Conservation (phyloP, 2,888 invertebrate species). For the Eudasyphora cyanicolor region DNA sequence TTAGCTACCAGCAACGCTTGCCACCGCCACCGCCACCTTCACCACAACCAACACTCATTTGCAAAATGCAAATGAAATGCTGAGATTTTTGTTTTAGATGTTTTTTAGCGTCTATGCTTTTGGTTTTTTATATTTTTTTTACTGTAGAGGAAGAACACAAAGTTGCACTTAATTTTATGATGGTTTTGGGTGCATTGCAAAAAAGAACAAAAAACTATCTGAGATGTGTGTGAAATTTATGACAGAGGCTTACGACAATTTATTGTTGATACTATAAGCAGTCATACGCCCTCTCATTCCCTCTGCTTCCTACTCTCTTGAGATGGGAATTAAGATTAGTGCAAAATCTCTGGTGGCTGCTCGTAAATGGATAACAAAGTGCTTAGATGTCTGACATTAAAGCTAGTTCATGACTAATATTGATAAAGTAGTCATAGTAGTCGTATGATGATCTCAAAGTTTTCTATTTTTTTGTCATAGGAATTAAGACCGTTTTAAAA, state of each 20-base stretch:
- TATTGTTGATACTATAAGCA: neutral
- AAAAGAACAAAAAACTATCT: neutral
- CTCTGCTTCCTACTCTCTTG: no score
- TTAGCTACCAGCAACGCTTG: neutral
- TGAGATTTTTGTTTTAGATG: neutral
- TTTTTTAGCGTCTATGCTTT: neutral
- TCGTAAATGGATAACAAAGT: no score
- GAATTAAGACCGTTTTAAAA: no score
- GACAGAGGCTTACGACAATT: neutral
- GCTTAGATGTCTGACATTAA: no score
- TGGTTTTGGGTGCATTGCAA: neutral
- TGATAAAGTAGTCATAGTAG: no score
- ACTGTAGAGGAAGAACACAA: neutral
- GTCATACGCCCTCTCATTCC: no score
- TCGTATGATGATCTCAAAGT: no score
- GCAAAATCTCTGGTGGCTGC: no score
- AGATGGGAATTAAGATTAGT: neutral
- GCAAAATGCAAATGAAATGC: neutral
- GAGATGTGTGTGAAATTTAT: neutral
- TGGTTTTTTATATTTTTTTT: no score
- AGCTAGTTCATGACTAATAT: no score
- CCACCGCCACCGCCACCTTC: neutral
- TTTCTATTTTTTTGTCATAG: no score
- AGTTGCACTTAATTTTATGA: slow-evolving; percentile 4
- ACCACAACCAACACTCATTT: neutral